Base-by-base conservation (phyloP, 2,888 invertebrate species). In the Zhuqinia jingwanae region DNA sequence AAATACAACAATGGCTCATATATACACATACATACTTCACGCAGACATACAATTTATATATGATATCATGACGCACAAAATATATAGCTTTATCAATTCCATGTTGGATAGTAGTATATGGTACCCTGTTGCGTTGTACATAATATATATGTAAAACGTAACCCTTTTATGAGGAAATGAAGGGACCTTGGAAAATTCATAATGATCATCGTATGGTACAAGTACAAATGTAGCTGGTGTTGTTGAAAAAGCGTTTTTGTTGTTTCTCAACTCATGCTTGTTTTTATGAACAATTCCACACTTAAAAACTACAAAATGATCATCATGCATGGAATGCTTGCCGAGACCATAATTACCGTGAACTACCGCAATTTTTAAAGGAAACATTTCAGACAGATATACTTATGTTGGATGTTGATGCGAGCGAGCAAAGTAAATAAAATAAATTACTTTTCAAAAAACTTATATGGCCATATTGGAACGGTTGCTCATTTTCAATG, bases 101-200 rank as follows among this genome's bases (percentile, higher is more conserved):
- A n/a, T n/a, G n/a, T n/a, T 68, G 17, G n/a, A 60, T 17, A 17
- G 53, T 53, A 30, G 36, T 70, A n/a, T 70, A 15, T 17, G 42
- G 58, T 30, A 22, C 25, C 20, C 25, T 60, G 20, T 22, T 63
- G n/a, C 11, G 63, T 15, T n/a, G n/a, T 3, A 27, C 2, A 65
- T 65, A 8, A 6, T 42, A 6, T n/a, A 17, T 36, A 65, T 36
- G 3, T 36, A 8, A 36, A 8, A 36, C 47, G 42, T 70, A 53
- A 15, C 68, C 68, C 47, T 75, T 76, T 78, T 47, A 78, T 47
- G 78, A 60, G 60, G 60, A 78, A 78, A 58, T 47, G 63, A 78
- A 78, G 78, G 60, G 78, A 78, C 78, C 78, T 78, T 78, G 78
- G 60, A 60, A 60, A 63, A 78, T 45, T 63, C 53, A 75, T 75